Percentiles rank a stretch among this genome's conserved stretches.
Conservation (phyloP, 2,797 vertebrate genomes). For the Pseudochaenichthys georgianus region DNA sequence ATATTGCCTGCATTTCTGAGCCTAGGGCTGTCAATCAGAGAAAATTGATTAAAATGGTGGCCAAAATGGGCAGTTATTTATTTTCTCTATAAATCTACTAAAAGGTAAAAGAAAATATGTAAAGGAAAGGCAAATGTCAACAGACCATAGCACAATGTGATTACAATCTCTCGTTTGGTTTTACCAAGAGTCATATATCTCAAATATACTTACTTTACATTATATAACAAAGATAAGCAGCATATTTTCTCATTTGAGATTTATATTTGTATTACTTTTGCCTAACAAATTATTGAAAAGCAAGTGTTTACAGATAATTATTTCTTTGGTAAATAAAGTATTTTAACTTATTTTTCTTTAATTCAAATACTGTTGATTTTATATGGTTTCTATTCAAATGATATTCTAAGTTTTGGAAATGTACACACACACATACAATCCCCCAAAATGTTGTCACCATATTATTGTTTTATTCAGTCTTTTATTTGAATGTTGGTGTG, state of each 20-base stretch:
- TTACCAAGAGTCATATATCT: not conserved
- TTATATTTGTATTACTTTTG: not conserved
- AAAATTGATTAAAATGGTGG: not conserved
- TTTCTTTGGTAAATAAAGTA: not conserved
- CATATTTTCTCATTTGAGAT: not conserved
- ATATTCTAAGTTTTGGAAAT: not conserved
- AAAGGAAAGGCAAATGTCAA: not conserved
- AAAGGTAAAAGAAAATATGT: not conserved
- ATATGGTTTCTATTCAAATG: not conserved
- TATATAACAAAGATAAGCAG: not conserved
- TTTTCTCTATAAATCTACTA: not conserved
- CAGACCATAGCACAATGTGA: not conserved
- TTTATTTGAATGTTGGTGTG: slow-evolving; percentile 11
- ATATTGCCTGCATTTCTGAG: not conserved
- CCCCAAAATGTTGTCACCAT: not conserved
- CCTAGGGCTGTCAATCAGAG: not conserved
- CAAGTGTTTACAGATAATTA: not conserved
- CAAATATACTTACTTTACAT: not conserved
- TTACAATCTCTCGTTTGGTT: not conserved
- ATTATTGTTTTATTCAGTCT: slow-evolving; percentile 14
- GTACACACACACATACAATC: not conserved
- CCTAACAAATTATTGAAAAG: not conserved
- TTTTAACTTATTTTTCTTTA: not conserved
- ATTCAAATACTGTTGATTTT: not conserved
- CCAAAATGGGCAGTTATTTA: not conserved